phyloP scores from a whole-genome alignment of 2,888 invertebrate species.

The Aphrophora alni region DNA sequence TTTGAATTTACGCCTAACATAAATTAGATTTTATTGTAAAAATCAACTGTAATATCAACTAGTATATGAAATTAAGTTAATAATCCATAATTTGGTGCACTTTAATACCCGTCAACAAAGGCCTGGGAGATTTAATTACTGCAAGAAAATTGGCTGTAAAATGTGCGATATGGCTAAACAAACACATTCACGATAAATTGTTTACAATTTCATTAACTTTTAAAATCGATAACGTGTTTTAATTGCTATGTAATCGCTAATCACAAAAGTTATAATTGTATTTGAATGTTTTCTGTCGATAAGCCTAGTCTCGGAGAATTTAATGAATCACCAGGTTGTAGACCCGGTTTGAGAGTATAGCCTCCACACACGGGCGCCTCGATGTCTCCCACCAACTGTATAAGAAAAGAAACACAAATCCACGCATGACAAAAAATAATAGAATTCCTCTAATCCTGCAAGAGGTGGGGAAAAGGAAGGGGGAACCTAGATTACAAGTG shows the following conservation, averaged over 20 bases:
- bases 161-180: not conserved
- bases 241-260: not conserved
- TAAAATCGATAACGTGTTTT: not conserved
- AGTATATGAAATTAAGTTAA: not conserved
- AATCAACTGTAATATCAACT: not conserved
- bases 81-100: not conserved
- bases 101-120: not conserved
- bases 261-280: not conserved
- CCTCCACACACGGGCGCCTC: slow-evolving; percentile 19
- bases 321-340: not conserved
- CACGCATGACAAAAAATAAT: slow-evolving; percentile 40
- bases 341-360: not conserved
- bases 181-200: not conserved
- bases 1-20: not conserved
- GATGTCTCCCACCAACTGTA: slow-evolving; percentile 24
- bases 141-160: not conserved
- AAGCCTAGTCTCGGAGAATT: not conserved
- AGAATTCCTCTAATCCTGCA: slow-evolving; percentile 38
- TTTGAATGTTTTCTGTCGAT: not conserved
- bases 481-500: slow-evolving; percentile 37
- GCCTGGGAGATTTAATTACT: not conserved
- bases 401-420: slow-evolving; percentile 32
- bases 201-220: not conserved
- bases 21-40: not conserved
- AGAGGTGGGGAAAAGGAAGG: slow-evolving; percentile 36